Evolutionary conservation across 2,888 invertebrate genomes (phyloP).

Genomic region (Acanthosepion pharaonis): DNA sequence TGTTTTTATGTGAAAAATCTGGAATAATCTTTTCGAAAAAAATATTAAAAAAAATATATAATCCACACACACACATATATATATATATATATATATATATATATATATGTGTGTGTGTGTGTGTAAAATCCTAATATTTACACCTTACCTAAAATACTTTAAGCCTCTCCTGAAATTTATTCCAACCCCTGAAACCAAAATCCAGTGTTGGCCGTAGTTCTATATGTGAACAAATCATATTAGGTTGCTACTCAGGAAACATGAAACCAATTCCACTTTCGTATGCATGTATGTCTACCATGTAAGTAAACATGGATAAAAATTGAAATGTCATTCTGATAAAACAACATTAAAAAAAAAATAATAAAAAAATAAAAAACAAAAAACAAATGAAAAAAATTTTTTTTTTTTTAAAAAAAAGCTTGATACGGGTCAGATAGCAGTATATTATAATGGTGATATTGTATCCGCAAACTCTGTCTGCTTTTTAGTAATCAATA

Average conservation of each 20-base stretch:
- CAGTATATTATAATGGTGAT: constrained; percentile 45
- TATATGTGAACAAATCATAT: constrained; percentile 45
- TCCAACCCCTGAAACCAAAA: constrained; percentile 34
- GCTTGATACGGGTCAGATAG: constrained; percentile 46
- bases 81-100: too few species aligned
- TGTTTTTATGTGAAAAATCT: constrained; percentile 33
- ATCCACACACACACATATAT: background rate
- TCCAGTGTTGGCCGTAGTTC: constrained; percentile 45
- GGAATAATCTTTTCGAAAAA: background rate
- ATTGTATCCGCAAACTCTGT: constrained; percentile 45
- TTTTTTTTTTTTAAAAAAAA: background rate
- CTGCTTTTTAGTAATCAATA: constrained; percentile 37
- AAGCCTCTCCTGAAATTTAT: constrained; percentile 11
- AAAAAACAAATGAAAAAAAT: background rate
- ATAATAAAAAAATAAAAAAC: background rate
- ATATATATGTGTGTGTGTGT: too few species aligned
- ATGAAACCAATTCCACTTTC: constrained; percentile 43
- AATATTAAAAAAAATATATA: background rate
- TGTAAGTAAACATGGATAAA: constrained; percentile 40
- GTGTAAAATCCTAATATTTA: background rate
- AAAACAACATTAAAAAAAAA: background rate
- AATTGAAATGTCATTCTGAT: constrained; percentile 34
- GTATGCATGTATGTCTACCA: constrained; percentile 44
- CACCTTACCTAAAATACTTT: constrained; percentile 33
- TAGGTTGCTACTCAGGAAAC: constrained; percentile 47